Conservation (phyloP, 2,113 vertebrate genomes). For the Festucalex cinctus region DNA sequence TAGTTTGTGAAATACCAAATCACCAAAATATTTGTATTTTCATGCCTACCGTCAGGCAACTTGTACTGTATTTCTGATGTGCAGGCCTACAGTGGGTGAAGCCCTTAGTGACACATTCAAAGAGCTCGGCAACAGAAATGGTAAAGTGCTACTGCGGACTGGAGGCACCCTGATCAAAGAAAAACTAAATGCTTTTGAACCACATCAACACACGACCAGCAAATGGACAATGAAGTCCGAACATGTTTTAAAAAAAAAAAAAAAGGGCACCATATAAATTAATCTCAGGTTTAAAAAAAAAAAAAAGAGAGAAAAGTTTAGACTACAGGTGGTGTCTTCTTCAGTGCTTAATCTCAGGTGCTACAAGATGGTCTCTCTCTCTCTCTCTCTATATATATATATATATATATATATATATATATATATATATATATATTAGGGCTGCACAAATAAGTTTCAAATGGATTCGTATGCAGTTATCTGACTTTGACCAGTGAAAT, state of each 20-base stretch:
- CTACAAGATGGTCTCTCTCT: slow-evolving; percentile 57
- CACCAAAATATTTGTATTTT: background rate
- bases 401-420: no score
- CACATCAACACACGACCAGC: slow-evolving; percentile 44
- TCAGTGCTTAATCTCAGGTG: slow-evolving; percentile 38
- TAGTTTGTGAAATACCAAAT: slow-evolving; percentile 1
- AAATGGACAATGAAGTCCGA: slow-evolving; percentile 32
- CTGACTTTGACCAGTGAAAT: no score
- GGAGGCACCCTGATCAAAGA: slow-evolving; percentile 63
- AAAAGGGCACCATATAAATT: slow-evolving; percentile 37
- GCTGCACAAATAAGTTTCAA: no score
- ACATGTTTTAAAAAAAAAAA: slow-evolving; percentile 30
- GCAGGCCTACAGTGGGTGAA: slow-evolving; percentile 51
- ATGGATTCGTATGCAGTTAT: no score
- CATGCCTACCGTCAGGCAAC: slow-evolving; percentile 24
- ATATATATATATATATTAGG: no score
- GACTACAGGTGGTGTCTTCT: slow-evolving; percentile 50
- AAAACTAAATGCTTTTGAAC: slow-evolving; percentile 44
- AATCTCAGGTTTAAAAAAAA: slow-evolving; percentile 41
- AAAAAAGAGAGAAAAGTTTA: slow-evolving; percentile 33
- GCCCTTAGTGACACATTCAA: slow-evolving; percentile 55
- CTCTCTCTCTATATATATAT: slow-evolving; percentile 12
- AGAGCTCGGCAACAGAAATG: slow-evolving; percentile 45
- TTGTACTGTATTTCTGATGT: slow-evolving; percentile 27
- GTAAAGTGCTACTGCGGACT: slow-evolving; percentile 67